These are phyloP conservation scores for Choloepus hoffmanni DNA, from an alignment of 2,113 vertebrate genomes.

Conservation along the genomic window DNA sequence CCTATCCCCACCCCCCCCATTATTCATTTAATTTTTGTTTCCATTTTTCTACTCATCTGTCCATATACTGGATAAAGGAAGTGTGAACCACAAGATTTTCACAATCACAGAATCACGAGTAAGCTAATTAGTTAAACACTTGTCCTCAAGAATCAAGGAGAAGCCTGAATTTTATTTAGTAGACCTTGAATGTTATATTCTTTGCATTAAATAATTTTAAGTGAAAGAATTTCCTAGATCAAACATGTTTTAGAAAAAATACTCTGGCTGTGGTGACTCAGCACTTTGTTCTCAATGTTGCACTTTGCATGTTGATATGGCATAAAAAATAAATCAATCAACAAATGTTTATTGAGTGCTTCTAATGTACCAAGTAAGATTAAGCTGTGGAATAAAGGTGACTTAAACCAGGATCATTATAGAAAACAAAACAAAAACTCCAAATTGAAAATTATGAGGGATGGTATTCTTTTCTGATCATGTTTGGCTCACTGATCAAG, in stretches of 20 bases:
- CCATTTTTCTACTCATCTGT: too few species aligned
- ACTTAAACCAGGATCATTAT: neutral
- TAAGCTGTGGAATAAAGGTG: conserved; percentile 16
- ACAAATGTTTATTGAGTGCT: neutral
- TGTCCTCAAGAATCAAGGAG: too few species aligned
- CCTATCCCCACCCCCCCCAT: too few species aligned
- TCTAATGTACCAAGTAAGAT: neutral
- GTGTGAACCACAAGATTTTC: too few species aligned
- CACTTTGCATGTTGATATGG: neutral
- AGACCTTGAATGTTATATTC: neutral
- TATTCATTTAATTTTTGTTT: too few species aligned
- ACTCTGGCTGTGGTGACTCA: neutral
- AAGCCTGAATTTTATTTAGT: neutral
- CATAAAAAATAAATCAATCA: too few species aligned
- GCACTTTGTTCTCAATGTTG: neutral
- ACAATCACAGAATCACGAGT: too few species aligned
- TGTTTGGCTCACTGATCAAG: neutral
- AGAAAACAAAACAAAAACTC: neutral
- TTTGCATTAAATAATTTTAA: neutral
- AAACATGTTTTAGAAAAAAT: conserved; percentile 34
- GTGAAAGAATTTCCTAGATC: neutral
- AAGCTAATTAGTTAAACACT: too few species aligned
- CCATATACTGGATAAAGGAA: too few species aligned
- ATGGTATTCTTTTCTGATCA: neutral
- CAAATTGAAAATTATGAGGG: too few species aligned